These are phyloP conservation scores for Chelonoidis abingdonii DNA, from an alignment of 2,113 vertebrate species.

Conservation along the genomic window DNA sequence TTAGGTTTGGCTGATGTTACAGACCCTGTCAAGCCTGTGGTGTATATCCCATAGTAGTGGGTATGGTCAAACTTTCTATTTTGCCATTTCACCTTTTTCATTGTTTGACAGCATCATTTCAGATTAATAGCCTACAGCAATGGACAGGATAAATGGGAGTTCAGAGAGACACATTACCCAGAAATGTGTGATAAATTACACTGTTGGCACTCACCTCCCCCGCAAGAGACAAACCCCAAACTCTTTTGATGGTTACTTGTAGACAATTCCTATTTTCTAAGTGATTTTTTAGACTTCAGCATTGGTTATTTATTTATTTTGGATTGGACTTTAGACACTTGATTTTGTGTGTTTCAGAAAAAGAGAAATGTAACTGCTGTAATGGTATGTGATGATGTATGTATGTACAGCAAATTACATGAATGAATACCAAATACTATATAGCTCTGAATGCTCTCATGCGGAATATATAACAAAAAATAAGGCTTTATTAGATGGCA, in stretches of 20 bases:
- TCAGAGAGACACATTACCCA: neutral
- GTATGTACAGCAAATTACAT: neutral
- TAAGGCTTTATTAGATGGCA: neutral
- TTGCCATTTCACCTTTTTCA: neutral
- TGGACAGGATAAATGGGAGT: neutral
- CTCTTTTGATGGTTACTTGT: neutral
- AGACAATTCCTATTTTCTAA: neutral
- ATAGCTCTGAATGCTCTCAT: neutral
- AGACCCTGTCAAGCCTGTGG: neutral
- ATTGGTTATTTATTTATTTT: neutral
- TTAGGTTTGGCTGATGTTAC: neutral
- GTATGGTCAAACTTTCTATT: neutral
- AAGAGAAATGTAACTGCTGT: neutral
- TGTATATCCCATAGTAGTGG: neutral
- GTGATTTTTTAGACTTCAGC: neutral
- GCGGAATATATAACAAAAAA: neutral
- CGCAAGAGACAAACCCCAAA: neutral
- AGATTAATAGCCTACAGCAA: neutral
- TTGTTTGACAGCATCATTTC: neutral
- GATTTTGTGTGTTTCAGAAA: neutral
- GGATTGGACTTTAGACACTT: neutral
- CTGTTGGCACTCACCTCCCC: neutral
- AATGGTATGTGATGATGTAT: rapidly evolving
- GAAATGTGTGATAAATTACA: neutral
- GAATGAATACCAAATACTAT: neutral